Evolutionary conservation across 2,113 vertebrate genomes (phyloP), one percentile per base, ranked within the genome.

Genomic region (Neolamprologus sp.): DNA sequence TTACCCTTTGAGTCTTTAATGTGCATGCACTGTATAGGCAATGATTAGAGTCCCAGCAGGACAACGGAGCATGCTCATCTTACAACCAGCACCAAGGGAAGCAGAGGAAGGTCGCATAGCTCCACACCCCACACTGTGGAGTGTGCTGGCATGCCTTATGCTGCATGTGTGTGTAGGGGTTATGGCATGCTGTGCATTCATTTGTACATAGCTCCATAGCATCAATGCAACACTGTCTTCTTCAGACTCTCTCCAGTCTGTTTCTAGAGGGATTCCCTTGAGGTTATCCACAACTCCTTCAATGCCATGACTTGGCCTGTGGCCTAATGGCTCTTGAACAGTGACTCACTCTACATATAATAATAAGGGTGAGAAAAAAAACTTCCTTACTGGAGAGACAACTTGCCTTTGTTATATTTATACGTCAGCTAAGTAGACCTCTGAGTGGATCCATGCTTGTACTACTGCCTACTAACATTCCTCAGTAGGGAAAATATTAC

Each of bases 251-350:
- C 85, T 90, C 73, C 75, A 83, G 58, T 33, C 83, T 82, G 87
- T 91, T 90, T 86, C 83, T 51, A 13, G 82, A 89, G 90, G 94
- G 93, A 94, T 94, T 94, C 94, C 95, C 93, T 88, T 80, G 88
- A 88, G 93, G 78, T 84, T 87, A 81, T 87, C 79, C 80, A 35
- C 47, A 6, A 12, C 88, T 85, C 30, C 23, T 28, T 54, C 30
- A 28, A 82, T 88, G 91, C 86, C 90, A 85, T 83, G 91, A 90
- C 89, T 94, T 88, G 89, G 93, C 90, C 6, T 14, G 42, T 68
- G 86, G 85, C 92, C 87, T 57, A 17, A 85, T 28, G 47, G 81
- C 90, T 84, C 90, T 88, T 85, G 51, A 82, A 91, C 68, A 87
- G 86, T 94, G 93, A 92, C 90, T 92, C 91, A 91, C 49, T 80